phyloP scores from a whole-genome alignment of 2,113 vertebrate genomes.

The Psittacula cyanocephala region DNA sequence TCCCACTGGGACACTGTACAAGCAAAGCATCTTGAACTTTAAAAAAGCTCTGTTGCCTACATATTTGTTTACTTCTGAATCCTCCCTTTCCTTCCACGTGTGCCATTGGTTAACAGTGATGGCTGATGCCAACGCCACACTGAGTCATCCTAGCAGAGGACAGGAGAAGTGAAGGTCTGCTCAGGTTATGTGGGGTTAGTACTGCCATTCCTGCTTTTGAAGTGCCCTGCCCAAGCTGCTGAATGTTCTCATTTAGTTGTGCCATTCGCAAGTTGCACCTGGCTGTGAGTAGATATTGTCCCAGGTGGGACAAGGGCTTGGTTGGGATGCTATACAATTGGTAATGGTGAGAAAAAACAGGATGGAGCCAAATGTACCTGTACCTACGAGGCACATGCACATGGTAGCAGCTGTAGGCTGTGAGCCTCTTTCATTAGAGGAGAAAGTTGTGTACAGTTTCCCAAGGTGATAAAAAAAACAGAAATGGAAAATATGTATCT shows the following conservation, averaged over 20 bases:
- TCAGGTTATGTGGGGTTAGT: not conserved
- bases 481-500: not conserved
- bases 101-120: slow-evolving; percentile 10
- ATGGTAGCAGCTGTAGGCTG: not conserved
- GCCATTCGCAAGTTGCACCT: not conserved
- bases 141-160: slow-evolving; percentile 27
- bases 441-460: not conserved
- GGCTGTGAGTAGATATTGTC: not conserved
- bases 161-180: not conserved
- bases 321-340: not conserved
- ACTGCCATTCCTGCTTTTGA: not conserved
- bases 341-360: not conserved
- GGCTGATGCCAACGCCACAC: not conserved
- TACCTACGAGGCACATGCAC: accelerated
- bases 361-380: not conserved
- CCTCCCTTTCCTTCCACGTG: not conserved
- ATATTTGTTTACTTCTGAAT: slow-evolving; percentile 53
- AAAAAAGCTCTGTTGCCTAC: not conserved
- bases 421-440: not conserved
- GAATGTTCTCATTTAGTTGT: not conserved
- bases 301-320: not conserved
- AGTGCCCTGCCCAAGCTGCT: not conserved
- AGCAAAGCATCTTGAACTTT: slow-evolving; percentile 34
- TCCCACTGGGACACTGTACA: not conserved
- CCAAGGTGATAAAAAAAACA: not conserved